Base-by-base conservation (phyloP, 2,113 vertebrate species). In the Alexandromys fortis region DNA sequence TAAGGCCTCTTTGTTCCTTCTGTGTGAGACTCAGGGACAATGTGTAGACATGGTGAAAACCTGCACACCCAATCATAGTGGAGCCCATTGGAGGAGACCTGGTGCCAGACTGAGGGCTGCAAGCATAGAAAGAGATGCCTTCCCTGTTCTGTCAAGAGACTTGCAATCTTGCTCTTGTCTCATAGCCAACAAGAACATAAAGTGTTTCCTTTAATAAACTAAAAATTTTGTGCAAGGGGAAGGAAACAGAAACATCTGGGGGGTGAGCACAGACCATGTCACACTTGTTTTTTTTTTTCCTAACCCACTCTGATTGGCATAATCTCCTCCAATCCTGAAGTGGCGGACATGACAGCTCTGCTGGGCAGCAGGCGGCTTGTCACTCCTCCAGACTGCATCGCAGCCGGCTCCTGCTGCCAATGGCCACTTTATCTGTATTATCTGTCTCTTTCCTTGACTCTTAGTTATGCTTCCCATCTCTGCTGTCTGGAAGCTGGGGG, bases 121-220 rank as follows among this genome's bases (percentile, higher is more conserved):
- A 90, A 86, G 61, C 14, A 30, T 26, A 88, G 70, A 47, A 49
- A 63, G 76, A 68, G 47, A 45, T 65, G 10, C 72, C 63, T 12
- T 42, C 11, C 14, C 33, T 81, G 47, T 83, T 94, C 16, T 5
- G 67, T 21, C n/a, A 96, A 92, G 75, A 97, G 87, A 85, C 0
- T 7, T 58, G 82, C 7, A 85, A 85, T 26, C 68, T 58, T 92
- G 58, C 89, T 92, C 77, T 95, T 95, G 96, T 97, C 96, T 97
- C 87, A 96, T 38, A 98, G 93, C 93, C 90, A 97, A 91, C 0
- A 0, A 98, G 95, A 88, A 94, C 93, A 89, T 79, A 79, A 70
- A 78, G 5, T 61, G 88, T 89, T 98, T 97, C 55, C 45, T 92
- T 97, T 98, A 97, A 98, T 98, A 98, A 98, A 98, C 86, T 95